Conservation (phyloP, 2,888 invertebrate genomes). For the Theretra japonica region DNA sequence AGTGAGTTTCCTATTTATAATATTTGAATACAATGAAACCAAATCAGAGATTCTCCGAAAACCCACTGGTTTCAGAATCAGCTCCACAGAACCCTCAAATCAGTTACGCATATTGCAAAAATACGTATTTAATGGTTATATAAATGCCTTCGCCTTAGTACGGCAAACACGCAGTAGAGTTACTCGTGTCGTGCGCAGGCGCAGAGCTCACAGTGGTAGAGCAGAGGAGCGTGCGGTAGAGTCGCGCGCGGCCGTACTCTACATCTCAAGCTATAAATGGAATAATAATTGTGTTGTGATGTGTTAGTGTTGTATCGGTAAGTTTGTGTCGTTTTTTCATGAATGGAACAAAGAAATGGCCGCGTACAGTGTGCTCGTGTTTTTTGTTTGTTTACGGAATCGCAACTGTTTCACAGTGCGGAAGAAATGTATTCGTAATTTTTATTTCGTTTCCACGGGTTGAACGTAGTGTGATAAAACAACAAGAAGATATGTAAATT, state of each 20-base stretch:
- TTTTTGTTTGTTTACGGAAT: slow-evolving; percentile 11
- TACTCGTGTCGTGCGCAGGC: too few species aligned
- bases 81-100: not conserved
- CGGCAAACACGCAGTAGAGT: slow-evolving; percentile 7
- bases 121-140: not conserved
- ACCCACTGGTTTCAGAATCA: not conserved
- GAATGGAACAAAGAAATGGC: slow-evolving; percentile 11
- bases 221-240: not conserved
- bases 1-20: too few species aligned
- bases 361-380: not conserved
- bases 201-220: not conserved
- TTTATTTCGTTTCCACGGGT: not conserved
- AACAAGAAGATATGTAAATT: not conserved
- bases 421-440: not conserved
- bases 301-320: slow-evolving; percentile 10
- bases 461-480: not conserved
- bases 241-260: not conserved
- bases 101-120: not conserved
- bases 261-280: not conserved
- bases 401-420: not conserved
- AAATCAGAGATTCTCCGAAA: too few species aligned
- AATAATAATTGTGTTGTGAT: not conserved
- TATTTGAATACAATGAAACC: too few species aligned
- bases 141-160: not conserved
- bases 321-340: not conserved